A percentile compares a stretch with the other conserved stretches of the same genome.
Evolutionary conservation across 1,140 invertebrate species (phyloP).

Genomic region (Achroia grisella): DNA sequence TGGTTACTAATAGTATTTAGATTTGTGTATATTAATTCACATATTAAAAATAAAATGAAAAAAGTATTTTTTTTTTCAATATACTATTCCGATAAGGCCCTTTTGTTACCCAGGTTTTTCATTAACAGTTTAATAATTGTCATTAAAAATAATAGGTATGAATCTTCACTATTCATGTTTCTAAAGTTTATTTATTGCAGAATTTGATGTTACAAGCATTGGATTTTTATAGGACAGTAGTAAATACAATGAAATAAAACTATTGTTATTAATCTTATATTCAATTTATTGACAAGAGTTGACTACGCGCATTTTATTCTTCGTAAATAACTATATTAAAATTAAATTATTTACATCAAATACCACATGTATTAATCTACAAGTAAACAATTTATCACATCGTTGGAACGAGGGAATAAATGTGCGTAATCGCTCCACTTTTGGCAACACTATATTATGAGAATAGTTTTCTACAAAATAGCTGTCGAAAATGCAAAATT

Average conservation of each 20-base stretch:
- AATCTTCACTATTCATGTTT: too few relatives aligned
- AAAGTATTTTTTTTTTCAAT: conserved; percentile 10
- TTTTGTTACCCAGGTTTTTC: too few relatives aligned
- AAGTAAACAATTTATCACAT: conserved; percentile 2
- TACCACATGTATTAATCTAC: not conserved
- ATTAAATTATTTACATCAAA: conserved; percentile 2
- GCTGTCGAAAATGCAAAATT: conserved; percentile 23
- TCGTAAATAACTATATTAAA: not conserved
- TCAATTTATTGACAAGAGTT: conserved; percentile 14
- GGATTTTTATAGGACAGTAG: too few relatives aligned
- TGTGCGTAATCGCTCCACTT: conserved; percentile 9
- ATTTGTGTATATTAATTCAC: conserved; percentile 41
- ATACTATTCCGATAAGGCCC: conserved; percentile 1
- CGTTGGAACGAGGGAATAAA: not conserved
- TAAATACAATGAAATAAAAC: too few relatives aligned
- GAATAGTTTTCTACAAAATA: conserved; percentile 27
- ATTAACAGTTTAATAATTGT: too few relatives aligned
- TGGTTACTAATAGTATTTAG: conserved; percentile 43
- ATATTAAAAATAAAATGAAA: conserved; percentile 29
- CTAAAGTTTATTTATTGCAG: too few relatives aligned
- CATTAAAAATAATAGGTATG: too few relatives aligned
- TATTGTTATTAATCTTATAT: conserved; percentile 33
- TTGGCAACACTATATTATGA: conserved; percentile 28
- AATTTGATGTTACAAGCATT: too few relatives aligned
- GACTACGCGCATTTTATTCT: conserved; percentile 5